phyloP scores from a whole-genome alignment of 1,140 invertebrate genomes.

The Arctopsyche grandis region DNA sequence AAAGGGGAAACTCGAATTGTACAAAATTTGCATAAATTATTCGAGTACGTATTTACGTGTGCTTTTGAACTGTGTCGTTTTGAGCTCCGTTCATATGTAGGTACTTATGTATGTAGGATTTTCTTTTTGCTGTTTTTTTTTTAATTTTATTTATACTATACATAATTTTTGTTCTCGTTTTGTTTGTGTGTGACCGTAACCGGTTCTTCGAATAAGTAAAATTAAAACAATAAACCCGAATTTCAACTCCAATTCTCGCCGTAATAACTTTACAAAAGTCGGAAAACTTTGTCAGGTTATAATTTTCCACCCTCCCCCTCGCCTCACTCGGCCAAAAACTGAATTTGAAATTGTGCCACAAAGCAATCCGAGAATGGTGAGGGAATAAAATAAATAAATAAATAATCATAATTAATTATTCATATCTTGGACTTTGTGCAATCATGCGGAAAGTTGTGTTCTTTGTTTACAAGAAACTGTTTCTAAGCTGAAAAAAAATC shows the following conservation, averaged over 20 bases:
- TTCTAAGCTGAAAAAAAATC: no score
- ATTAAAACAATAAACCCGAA: conserved; percentile 32
- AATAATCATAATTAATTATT: conserved; percentile 8
- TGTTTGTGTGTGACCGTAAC: background rate
- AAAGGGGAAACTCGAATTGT: conserved; percentile 6
- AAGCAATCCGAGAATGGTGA: background rate
- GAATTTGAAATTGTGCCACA: background rate
- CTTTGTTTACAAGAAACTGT: no score
- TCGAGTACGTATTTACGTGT: background rate
- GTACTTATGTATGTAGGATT: no score
- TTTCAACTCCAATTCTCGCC: conserved; percentile 24
- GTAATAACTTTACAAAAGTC: conserved; percentile 17
- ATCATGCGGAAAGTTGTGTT: background rate
- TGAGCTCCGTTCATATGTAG: no score
- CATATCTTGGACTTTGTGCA: background rate
- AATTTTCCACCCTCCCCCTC: background rate
- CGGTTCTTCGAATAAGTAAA: conserved; percentile 18
- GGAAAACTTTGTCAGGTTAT: conserved; percentile 12
- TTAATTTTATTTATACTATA: background rate
- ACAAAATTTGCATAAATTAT: conserved; percentile 5
- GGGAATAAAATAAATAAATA: conserved; percentile 1
- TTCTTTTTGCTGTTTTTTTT: no score
- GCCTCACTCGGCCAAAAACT: background rate
- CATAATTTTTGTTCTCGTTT: background rate
- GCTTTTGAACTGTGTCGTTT: background rate